phyloP scores from a whole-genome alignment of 2,888 invertebrate genomes.

The Caenorhabditis parvicauda region DNA sequence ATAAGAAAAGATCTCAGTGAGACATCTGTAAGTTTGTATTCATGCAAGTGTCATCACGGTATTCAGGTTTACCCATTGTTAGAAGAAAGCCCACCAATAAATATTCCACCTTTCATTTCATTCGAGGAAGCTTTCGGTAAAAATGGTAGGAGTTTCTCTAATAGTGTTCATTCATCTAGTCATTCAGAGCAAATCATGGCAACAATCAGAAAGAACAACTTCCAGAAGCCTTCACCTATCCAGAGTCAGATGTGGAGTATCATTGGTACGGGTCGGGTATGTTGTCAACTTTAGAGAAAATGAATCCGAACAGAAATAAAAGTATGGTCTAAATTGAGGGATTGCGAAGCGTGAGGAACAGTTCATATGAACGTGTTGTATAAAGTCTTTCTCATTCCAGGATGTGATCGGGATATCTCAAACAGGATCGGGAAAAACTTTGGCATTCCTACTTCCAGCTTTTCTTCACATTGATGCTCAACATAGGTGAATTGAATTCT shows the following conservation, averaged over 20 bases:
- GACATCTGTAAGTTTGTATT: no score
- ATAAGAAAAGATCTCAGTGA: no score
- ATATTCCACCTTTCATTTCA: slow-evolving; percentile 25
- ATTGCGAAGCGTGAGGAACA: no score
- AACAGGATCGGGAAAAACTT: slow-evolving; percentile 82
- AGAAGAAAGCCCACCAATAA: no score
- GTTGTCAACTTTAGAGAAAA: slow-evolving; percentile 5
- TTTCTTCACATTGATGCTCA: slow-evolving; percentile 89
- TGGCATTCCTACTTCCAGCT: slow-evolving; percentile 72
- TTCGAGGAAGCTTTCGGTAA: slow-evolving; percentile 38
- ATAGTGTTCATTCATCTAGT: neutral
- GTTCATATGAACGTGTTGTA: no score
- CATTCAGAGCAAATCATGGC: slow-evolving; percentile 74
- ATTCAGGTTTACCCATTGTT: no score
- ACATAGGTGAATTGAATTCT: slow-evolving; percentile 17
- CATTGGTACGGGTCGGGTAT: slow-evolving; percentile 69
- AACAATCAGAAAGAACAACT: slow-evolving; percentile 79
- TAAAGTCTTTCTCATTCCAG: no score
- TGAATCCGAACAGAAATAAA: no score
- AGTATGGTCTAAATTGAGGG: slow-evolving; percentile 70
- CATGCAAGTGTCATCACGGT: no score
- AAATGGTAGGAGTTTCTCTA: slow-evolving; percentile 18
- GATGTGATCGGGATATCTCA: slow-evolving; percentile 97
- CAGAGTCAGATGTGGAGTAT: slow-evolving; percentile 87
- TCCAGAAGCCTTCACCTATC: slow-evolving; percentile 82